Conservation (phyloP, 2,113 vertebrate species). For the Dipodomys stephensi region DNA sequence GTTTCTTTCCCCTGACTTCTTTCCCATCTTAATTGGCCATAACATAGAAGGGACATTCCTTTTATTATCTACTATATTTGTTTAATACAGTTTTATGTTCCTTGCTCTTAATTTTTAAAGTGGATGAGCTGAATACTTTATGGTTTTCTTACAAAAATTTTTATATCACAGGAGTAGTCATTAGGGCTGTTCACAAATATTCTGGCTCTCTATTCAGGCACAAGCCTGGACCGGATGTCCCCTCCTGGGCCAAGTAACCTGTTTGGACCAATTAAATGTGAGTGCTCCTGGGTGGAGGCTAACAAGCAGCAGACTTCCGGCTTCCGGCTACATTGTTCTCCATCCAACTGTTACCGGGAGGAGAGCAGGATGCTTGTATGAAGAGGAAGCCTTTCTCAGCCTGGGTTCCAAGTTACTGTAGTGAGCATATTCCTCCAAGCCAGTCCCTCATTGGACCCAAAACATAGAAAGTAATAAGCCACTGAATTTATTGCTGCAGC, state of each 20-base stretch:
- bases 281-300: neutral
- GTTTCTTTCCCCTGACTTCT: constrained; percentile 56
- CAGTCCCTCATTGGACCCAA: rapidly evolving
- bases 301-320: neutral
- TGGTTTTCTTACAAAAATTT: constrained; percentile 55
- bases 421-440: neutral
- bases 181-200: constrained; percentile 64
- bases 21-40: constrained; percentile 70
- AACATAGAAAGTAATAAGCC: neutral
- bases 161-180: constrained; percentile 32
- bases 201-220: neutral
- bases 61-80: constrained; percentile 76
- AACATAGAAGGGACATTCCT: constrained; percentile 62
- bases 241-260: neutral
- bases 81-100: constrained; percentile 75
- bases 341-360: neutral
- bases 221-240: neutral
- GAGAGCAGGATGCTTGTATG: neutral
- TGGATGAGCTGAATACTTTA: constrained; percentile 73
- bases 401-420: neutral
- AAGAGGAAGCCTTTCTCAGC: neutral
- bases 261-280: neutral
- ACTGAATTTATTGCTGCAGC: neutral
- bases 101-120: constrained; percentile 76
- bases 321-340: neutral